phyloP scores from a whole-genome alignment of 1,140 invertebrate genomes.

The Procambarus clarkii region DNA sequence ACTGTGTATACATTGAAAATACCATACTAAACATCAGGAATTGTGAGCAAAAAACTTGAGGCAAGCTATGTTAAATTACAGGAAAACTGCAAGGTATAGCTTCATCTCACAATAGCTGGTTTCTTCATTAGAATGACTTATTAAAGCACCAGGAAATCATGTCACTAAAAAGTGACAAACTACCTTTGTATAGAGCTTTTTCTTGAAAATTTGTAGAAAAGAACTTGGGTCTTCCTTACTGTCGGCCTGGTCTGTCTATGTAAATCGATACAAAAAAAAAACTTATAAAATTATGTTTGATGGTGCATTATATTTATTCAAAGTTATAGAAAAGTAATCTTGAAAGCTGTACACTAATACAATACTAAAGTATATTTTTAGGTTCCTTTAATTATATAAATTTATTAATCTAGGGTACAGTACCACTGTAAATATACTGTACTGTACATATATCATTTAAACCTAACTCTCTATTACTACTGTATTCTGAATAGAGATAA shows the following conservation, averaged over 20 bases:
- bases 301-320: too few relatives aligned
- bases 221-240: conserved; percentile 53
- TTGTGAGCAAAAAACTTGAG: not conserved
- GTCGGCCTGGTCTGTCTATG: conserved; percentile 55
- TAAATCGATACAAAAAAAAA: conserved; percentile 25
- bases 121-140: not conserved
- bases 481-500: too few relatives aligned
- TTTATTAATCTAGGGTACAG: too few relatives aligned
- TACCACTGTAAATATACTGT: too few relatives aligned
- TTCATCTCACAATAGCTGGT: not conserved
- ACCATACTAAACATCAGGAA: not conserved
- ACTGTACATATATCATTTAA: too few relatives aligned
- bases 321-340: too few relatives aligned
- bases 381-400: too few relatives aligned
- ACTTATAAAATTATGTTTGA: not conserved
- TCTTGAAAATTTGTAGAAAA: conserved; percentile 65
- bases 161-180: not conserved
- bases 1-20: not conserved
- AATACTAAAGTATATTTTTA: too few relatives aligned
- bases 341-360: too few relatives aligned
- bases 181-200: conserved; percentile 57
- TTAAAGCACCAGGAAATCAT: not conserved
- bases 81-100: not conserved
- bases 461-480: too few relatives aligned
- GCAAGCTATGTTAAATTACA: not conserved